These are phyloP conservation scores for Patella pellucida DNA, from an alignment of 2,888 invertebrate species.

Conservation along the genomic window DNA sequence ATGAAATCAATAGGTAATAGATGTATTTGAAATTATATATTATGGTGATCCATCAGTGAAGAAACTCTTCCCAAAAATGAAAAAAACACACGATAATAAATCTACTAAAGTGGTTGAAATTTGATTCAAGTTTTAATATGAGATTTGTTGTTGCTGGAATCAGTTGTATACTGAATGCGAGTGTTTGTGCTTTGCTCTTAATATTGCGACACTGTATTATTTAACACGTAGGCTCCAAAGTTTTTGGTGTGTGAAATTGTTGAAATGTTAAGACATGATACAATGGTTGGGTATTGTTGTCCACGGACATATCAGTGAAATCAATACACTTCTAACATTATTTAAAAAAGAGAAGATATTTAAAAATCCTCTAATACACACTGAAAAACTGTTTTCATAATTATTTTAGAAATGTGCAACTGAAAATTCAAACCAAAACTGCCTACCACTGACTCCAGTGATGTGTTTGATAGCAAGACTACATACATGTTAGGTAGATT, in stretches of 20 bases:
- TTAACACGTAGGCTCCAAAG: neutral
- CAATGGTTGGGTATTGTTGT: constrained; percentile 9
- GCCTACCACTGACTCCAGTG: neutral
- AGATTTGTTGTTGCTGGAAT: no score
- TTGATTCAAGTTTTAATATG: no score
- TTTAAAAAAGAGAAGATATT: constrained; percentile 4
- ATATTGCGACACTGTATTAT: neutral
- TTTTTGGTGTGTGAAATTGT: constrained; percentile 5
- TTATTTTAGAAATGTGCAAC: neutral
- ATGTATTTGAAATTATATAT: no score
- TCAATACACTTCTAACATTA: neutral
- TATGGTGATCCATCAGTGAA: no score
- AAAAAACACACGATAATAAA: no score
- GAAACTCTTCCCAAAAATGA: no score
- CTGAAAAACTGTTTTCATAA: neutral
- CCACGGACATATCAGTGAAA: neutral
- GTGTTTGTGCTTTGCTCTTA: no score
- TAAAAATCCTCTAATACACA: neutral
- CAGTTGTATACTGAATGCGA: no score
- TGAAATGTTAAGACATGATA: neutral
- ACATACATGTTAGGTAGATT: no score
- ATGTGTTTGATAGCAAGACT: no score
- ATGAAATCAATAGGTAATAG: no score
- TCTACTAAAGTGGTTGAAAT: no score
- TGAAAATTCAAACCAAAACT: neutral